Evolutionary conservation across 2,797 vertebrate genomes (phyloP), one percentile per base, ranked within the genome.

Genomic region (Pitangus sulphuratus): DNA sequence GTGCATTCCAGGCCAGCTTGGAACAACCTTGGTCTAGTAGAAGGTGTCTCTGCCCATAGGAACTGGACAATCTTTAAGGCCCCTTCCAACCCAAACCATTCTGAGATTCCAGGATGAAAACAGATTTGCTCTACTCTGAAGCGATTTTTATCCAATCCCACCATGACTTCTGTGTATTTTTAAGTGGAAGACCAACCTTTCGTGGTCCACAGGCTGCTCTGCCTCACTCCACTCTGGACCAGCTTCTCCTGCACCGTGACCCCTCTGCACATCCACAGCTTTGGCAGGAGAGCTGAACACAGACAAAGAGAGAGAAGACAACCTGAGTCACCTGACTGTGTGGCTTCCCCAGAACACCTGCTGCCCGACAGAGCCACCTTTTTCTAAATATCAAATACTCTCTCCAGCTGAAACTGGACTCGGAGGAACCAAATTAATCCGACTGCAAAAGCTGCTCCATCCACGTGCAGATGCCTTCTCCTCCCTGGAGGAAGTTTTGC

Each of bases 401-500:
- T 4, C 69, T 53, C 10, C 56, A 16, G 21, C 62, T 25, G 1
- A 9, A 70, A 15, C 53, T 2, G 14, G 40, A 13, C n/a, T 44
- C 15, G 7, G 21, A 71, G 53, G 17, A 76, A 7, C 42, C 39
- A 12, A 48, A 5, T 0, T 1, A 45, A 39, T 25, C 61, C 42
- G 14, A 1, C 44, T 7, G 28, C 58, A 13, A 24, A 19, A 10
- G 17, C 53, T 19, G 3, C 56, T 70, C 47, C 21, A 2, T 2
- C 28, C n/a, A 1, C 7, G 2, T 0, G 0, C 0, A 20, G 20
- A 6, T 3, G 13, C 11, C 8, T 39, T 21, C 25, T n/a, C 21
- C 26, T 51, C 19, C 11, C 24, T 33, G 50, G 16, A 18, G 50
- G 7, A 51, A 30, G 50, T 11, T 64, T 3, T 35, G 19, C 15